phyloP scores from a whole-genome alignment of 2,797 vertebrate species.

The Aphelocoma californica region DNA sequence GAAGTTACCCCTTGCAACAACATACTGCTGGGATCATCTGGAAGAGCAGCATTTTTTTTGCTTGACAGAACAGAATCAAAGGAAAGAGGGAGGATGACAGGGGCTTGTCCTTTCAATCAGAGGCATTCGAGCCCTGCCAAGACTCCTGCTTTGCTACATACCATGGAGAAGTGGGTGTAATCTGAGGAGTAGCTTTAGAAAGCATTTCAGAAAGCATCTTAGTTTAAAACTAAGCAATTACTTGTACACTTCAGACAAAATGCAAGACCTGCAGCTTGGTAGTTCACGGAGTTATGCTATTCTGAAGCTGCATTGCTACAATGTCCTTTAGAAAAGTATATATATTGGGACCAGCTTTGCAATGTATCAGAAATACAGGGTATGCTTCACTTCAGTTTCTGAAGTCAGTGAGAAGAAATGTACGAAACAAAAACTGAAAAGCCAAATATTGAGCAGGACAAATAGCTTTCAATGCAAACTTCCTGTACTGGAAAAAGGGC shows the following conservation, averaged over 20 bases:
- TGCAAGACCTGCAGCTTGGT: background rate
- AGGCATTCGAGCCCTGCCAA: background rate
- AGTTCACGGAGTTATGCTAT: background rate
- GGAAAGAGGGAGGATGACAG: background rate
- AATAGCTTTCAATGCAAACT: background rate
- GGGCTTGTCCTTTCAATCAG: background rate
- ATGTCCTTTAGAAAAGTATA: background rate
- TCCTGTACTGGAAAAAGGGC: background rate
- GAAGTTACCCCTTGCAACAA: background rate
- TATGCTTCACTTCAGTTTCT: background rate
- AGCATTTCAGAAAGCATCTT: background rate
- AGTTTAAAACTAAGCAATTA: background rate
- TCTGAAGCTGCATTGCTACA: background rate
- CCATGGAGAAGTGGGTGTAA: background rate
- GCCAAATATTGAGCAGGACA: background rate
- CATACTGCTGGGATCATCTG: background rate
- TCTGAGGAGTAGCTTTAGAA: background rate
- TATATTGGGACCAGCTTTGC: background rate
- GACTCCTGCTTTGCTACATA: background rate
- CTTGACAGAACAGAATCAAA: background rate
- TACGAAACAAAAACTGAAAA: background rate
- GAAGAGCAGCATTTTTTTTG: fast-evolving
- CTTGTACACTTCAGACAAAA: background rate
- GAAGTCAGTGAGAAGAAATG: background rate
- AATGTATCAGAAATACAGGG: background rate